Base-by-base conservation (phyloP, 2,797 vertebrate genomes). In the Sebastolobus altivelis region DNA sequence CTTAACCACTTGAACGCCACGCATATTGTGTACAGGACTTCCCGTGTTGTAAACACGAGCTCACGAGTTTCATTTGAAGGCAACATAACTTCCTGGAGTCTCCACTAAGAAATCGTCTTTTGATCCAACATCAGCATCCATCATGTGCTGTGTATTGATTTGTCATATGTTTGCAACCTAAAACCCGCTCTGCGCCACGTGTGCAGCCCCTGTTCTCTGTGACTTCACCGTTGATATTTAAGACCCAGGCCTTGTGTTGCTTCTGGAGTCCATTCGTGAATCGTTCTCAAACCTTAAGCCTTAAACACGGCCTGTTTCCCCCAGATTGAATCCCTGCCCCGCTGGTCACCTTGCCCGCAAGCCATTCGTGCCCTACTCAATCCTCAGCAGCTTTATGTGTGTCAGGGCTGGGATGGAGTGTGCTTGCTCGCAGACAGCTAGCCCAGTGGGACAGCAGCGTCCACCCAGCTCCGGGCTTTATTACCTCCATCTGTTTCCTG, bases 401-500 rank as follows among this genome's bases (percentile, higher is more conserved):
- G 75, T 81, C 84, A 77, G 54, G 29, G 66, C 62, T 49, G 75
- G 80, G 81, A 86, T 86, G 69, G 68, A 84, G 80, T 79, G 76
- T 61, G 73, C 62, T 70, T 85, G 68, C 72, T 79, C 6, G 35
- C 12, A 72, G 81, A 77, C 63, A 74, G 81, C 77, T 60, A 74
- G 66, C 65, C 89, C 81, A 22, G 52, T 76, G 89, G 82, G 82
- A 85, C 59, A 31, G 4, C 60, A 56, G 38, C 29, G 35, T 92
- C 84, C 77, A 78, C 75, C 83, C 40, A 61, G 80, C 87, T 86
- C 80, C 60, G 27, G 61, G 81, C 77, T 87, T 88, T 92, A 88
- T 88, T 91, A 81, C 81, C 85, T 82, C 89, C 86, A 92, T 93
- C 91, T 93, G 91, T 90, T 92, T 91, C 80, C 87, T 88, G 75